These are phyloP conservation scores for Poecilia picta DNA, from an alignment of 2,797 vertebrate species.

Conservation along the genomic window DNA sequence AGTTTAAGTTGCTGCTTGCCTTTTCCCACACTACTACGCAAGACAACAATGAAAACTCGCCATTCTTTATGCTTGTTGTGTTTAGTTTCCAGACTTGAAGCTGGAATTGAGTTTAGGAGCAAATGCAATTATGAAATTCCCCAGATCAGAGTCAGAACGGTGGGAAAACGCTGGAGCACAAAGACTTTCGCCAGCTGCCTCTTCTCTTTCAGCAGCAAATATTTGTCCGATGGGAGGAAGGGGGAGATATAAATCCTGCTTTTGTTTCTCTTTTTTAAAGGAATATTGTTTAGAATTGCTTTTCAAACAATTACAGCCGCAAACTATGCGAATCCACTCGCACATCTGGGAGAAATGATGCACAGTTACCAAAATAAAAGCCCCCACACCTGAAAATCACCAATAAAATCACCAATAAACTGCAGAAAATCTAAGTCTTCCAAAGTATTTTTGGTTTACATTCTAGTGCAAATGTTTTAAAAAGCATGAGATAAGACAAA, in stretches of 20 bases:
- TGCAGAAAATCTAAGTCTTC: too few species aligned
- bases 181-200: slow-evolving; percentile 47
- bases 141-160: slow-evolving; percentile 3
- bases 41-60: not conserved
- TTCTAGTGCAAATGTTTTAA: too few species aligned
- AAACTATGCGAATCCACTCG: slow-evolving; percentile 17
- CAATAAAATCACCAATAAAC: not conserved
- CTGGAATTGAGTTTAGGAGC: not conserved
- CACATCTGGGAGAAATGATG: slow-evolving; percentile 22
- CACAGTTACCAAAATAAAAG: slow-evolving; percentile 1
- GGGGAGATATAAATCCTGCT: slow-evolving; percentile 44
- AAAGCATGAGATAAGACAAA: too few species aligned
- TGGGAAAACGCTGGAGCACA: slow-evolving; percentile 9
- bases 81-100: not conserved
- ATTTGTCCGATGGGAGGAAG: slow-evolving; percentile 52
- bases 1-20: not conserved
- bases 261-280: slow-evolving; percentile 53
- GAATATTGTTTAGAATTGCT: slow-evolving; percentile 52
- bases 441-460: too few species aligned
- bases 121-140: not conserved
- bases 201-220: slow-evolving; percentile 54
- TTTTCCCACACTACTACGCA: not conserved
- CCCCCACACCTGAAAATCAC: not conserved
- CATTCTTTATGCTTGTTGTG: not conserved
- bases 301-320: slow-evolving; percentile 44